These are phyloP conservation scores for Melanaphis sacchari DNA, from an alignment of 1,140 invertebrate species.

Conservation along the genomic window DNA sequence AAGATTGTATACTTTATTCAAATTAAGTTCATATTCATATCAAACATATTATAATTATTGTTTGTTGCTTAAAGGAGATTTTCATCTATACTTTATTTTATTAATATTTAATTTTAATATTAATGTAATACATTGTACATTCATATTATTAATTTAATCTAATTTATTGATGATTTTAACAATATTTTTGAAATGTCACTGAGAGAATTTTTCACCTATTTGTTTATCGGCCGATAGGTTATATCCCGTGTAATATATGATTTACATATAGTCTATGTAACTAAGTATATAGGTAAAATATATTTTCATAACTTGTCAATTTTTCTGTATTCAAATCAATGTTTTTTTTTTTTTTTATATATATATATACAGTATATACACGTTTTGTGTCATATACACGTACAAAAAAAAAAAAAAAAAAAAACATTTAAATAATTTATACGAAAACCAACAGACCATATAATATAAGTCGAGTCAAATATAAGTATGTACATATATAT, in stretches of 20 bases:
- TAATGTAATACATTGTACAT: background rate
- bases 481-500: background rate
- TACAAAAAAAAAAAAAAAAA: background rate
- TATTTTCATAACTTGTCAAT: constrained; percentile 1
- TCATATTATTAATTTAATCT: background rate
- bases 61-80: background rate
- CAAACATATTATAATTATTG: background rate
- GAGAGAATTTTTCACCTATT: background rate
- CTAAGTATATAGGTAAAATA: background rate
- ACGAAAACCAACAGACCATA: constrained; percentile 11
- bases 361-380: too few relatives aligned
- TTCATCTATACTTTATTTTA: background rate
- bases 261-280: background rate
- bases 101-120: constrained; percentile 12
- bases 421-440: constrained; percentile 13
- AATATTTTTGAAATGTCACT: background rate
- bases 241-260: background rate
- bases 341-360: background rate
- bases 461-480: constrained; percentile 6
- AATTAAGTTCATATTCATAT: background rate
- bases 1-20: background rate
- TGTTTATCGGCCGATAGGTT: background rate
- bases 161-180: background rate
- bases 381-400: background rate
- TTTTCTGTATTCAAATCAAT: background rate